These are phyloP conservation scores for Sebastiscus tertius DNA, from an alignment of 2,797 vertebrate genomes.

Conservation along the genomic window DNA sequence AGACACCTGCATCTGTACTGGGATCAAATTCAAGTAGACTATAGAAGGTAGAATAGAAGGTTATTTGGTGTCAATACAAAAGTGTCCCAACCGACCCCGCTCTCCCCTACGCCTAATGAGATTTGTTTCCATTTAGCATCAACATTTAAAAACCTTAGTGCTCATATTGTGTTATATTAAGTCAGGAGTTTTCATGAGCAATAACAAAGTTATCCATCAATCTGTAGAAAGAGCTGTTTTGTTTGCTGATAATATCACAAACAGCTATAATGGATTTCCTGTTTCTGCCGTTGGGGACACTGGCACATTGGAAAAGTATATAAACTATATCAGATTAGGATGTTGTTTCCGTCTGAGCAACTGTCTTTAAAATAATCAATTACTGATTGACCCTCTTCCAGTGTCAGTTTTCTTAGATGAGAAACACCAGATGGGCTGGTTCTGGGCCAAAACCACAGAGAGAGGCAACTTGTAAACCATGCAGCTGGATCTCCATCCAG, in stretches of 20 bases:
- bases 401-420: background rate
- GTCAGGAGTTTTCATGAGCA: conserved; percentile 3
- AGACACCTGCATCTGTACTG: too few relatives aligned
- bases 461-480: conserved; percentile 6
- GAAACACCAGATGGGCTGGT: background rate
- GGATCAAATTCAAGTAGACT: too few relatives aligned
- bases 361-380: background rate
- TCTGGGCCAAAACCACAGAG: background rate
- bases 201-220: conserved; percentile 6
- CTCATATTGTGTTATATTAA: conserved; percentile 14
- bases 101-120: too few relatives aligned
- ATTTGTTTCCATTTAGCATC: background rate
- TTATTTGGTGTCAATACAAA: too few relatives aligned
- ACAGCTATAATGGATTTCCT: conserved; percentile 26
- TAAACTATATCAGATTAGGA: background rate
- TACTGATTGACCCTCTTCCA: background rate
- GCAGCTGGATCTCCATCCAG: conserved; percentile 38
- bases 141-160: background rate
- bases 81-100: too few relatives aligned
- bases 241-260: conserved; percentile 31
- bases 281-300: conserved; percentile 1
- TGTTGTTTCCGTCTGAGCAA: background rate
- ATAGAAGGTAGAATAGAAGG: too few relatives aligned
- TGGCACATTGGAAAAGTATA: background rate
- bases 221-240: conserved; percentile 21